Evolutionary conservation across 2,888 invertebrate species (phyloP), one percentile per base, ranked within the genome.

Genomic region (Drosophila paracracens): DNA sequence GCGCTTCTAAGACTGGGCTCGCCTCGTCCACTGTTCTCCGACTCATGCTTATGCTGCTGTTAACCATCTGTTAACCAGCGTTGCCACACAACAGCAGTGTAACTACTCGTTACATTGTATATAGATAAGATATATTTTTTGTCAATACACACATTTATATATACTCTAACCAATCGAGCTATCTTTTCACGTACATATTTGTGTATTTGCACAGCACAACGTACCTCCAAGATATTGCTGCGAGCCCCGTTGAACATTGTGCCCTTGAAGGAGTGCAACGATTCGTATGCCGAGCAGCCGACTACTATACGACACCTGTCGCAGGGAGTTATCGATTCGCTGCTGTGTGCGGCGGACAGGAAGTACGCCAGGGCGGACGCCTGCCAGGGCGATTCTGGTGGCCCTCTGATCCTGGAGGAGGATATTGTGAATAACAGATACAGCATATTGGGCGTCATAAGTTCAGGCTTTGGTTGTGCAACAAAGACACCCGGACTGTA

Each of bases 381-480:
- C 11, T 93, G 93, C 40, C 76, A 83, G 53, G 93, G 93, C 2
- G 92, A 93, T 57, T 92, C 92, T 0, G 93, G 92, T 2, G 93
- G 93, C 0, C 93, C 93, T 1, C 65, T 93, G 43, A 82, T 90
- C 51, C 56, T 84, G 4, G 81, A 90, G 10, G 61, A 75, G 0
- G 83, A 91, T 69, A 77, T 76, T 4, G 43, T 31, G 29, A 74
- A 53, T 18, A 70, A 70, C 16, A 64, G 82, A 4, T 92, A 84
- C 56, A 85, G 76, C 35, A 68, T 93, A 25, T 59, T 92, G 56
- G 93, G 93, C 5, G 54, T 93, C 2, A 88, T 92, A 43, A 91
- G 91, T 8, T 80, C 91, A 13, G 93, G 93, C 5, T 87, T 91
- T 18, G 85, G 91, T 4, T 92, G 93, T 76, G 92, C 88, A 13